A percentile compares a stretch with the other conserved stretches of the same genome.
Conservation (phyloP, 2,113 vertebrate species). For the Peromyscus maniculatus region DNA sequence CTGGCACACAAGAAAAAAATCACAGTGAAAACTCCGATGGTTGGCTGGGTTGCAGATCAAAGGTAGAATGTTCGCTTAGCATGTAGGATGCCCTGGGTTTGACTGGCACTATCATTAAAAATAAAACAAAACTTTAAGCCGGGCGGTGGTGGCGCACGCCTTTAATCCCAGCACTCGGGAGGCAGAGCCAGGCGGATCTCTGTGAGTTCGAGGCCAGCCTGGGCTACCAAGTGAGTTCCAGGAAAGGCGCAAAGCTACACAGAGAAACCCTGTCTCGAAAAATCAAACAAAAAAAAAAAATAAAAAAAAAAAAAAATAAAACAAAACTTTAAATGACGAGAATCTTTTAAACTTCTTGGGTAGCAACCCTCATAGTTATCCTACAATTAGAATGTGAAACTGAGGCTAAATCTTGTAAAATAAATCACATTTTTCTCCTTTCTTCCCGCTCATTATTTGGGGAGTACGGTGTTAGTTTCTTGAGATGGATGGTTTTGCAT, state of each 20-base stretch:
- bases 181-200: too few relatives aligned
- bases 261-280: too few relatives aligned
- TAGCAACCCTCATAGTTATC: not conserved
- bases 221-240: too few relatives aligned
- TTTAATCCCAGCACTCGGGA: too few relatives aligned
- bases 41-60: too few relatives aligned
- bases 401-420: not conserved
- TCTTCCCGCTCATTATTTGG: not conserved
- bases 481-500: not conserved
- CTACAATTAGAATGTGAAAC: constrained; percentile 39
- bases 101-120: not conserved
- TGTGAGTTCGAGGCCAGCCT: too few relatives aligned
- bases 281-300: too few relatives aligned
- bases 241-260: too few relatives aligned
- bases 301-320: too few relatives aligned
- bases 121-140: not conserved
- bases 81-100: not conserved
- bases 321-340: constrained; percentile 4
- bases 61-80: not conserved
- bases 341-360: not conserved
- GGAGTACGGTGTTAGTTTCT: not conserved
- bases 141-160: too few relatives aligned
- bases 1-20: not conserved
- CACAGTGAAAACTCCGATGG: not conserved
- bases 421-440: not conserved